Conservation (phyloP, 2,797 vertebrate genomes). For the Apogon hyalosoma region DNA sequence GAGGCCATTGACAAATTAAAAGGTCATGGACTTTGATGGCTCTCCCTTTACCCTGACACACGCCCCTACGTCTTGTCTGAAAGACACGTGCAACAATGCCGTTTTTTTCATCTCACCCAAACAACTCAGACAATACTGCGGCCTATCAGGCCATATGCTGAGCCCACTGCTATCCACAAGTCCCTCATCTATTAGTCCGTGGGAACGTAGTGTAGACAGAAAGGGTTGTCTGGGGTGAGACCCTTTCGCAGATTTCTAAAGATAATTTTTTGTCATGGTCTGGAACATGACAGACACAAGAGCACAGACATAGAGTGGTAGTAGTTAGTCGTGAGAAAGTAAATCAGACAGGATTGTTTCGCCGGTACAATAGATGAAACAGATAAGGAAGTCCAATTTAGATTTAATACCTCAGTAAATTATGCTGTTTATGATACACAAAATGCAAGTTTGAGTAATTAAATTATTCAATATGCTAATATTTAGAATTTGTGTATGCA, state of each 20-base stretch:
- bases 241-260: conserved; percentile 45
- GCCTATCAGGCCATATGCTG: conserved; percentile 78
- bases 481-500: not conserved
- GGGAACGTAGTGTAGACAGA: conserved; percentile 75
- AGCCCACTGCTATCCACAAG: conserved; percentile 62
- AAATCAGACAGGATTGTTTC: conserved; percentile 48
- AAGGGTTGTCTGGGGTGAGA: conserved; percentile 63
- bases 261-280: conserved; percentile 53
- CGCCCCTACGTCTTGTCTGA: conserved; percentile 68
- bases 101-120: conserved; percentile 53
- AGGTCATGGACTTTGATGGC: conserved; percentile 68
- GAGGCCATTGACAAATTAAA: conserved; percentile 75
- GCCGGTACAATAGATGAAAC: conserved; percentile 8
- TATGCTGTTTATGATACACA: not conserved
- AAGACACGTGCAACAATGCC: conserved; percentile 78
- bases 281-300: conserved; percentile 51
- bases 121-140: conserved; percentile 78
- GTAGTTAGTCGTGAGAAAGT: conserved; percentile 45
- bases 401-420: conserved; percentile 15
- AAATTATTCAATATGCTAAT: not conserved
- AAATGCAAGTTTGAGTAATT: conserved; percentile 3
- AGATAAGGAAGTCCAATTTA: conserved; percentile 4
- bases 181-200: conserved; percentile 65
- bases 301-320: conserved; percentile 18
- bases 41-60: conserved; percentile 70